Conservation (phyloP, 1,140 invertebrate species). For the Mesaphorura yosii region DNA sequence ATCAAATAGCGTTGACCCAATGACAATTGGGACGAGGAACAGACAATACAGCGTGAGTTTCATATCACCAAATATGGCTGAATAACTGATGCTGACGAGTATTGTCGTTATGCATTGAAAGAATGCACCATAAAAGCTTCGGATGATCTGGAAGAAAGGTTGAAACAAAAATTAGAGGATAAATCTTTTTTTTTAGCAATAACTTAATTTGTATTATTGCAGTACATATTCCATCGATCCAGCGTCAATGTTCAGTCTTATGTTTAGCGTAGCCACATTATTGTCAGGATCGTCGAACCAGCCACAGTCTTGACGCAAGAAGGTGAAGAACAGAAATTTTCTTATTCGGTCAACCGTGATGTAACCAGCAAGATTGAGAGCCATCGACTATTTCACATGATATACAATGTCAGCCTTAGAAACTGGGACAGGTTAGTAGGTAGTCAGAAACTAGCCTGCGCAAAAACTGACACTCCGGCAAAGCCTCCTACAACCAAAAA, state of each 20-base stretch:
- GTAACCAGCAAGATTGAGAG: conserved; percentile 9
- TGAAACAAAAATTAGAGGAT: neutral
- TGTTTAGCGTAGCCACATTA: conserved; percentile 7
- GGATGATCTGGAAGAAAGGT: neutral
- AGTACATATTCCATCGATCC: conserved; percentile 34
- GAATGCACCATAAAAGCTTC: neutral
- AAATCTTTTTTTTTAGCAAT: no score
- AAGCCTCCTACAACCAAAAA: conserved; percentile 12
- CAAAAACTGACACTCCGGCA: conserved; percentile 4
- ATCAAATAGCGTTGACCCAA: neutral
- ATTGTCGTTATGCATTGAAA: neutral
- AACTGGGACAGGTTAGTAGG: neutral
- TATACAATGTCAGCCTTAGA: neutral
- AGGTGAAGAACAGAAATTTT: neutral
- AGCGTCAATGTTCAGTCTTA: conserved; percentile 18
- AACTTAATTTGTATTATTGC: neutral
- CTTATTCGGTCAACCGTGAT: conserved; percentile 13
- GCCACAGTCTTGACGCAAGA: conserved; percentile 13
- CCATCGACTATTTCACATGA: neutral
- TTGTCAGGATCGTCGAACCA: conserved; percentile 20
- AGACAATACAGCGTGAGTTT: neutral
- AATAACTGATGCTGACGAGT: neutral
- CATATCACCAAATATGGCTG: neutral
- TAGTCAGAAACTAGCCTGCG: neutral
- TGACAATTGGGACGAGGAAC: neutral